Evolutionary conservation across 2,888 invertebrate species (phyloP), one percentile per base, ranked within the genome.

Genomic region (Rotaria magnacalcarata): DNA sequence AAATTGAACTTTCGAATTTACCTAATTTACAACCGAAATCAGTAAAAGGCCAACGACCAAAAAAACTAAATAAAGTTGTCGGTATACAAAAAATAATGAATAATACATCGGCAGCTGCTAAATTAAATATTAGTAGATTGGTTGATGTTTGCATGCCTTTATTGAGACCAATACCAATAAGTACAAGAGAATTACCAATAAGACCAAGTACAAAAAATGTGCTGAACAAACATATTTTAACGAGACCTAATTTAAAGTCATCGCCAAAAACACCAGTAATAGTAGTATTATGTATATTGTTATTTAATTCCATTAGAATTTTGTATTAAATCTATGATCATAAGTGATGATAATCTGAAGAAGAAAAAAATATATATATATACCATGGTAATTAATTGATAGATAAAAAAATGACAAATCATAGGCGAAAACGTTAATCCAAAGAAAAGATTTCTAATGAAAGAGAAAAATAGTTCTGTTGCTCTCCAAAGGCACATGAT

Each of bases 111-210:
- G 80, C 80, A 47, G 47, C 24, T 80, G 80, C 80, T 80, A 80
- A 80, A 47, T 80, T 80, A 80, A 80, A 80, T 80, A 80, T 80
- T 80, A 80, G n/a, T 80, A 80, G 19, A 80, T 80, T 80, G 4
- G 80, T 80, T 80, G 80, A 34, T 2, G 80, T 80, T 43, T 80
- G 80, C 80, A 80, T 80, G 80, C 80, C 80, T n/a, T 80, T 80
- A n/a, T 80, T 80, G 11, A 80, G 47, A 34, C 80, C 80, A 47
- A 80, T 80, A 4, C 80, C 80, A 47, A 80, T 80, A 4, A 80
- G 47, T 47, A 80, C 80, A 8, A 80, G 16, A 47, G 47, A 80
- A 80, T 80, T 80, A n/a, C 80, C 80, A 47, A 80, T 80, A 24
- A 80, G 47, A 47, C 80, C 80, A 43, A 43, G n/a, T 24, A 80